Base-by-base conservation (phyloP, 2,888 invertebrate species). In the Lordiphosa andalusiaca region DNA sequence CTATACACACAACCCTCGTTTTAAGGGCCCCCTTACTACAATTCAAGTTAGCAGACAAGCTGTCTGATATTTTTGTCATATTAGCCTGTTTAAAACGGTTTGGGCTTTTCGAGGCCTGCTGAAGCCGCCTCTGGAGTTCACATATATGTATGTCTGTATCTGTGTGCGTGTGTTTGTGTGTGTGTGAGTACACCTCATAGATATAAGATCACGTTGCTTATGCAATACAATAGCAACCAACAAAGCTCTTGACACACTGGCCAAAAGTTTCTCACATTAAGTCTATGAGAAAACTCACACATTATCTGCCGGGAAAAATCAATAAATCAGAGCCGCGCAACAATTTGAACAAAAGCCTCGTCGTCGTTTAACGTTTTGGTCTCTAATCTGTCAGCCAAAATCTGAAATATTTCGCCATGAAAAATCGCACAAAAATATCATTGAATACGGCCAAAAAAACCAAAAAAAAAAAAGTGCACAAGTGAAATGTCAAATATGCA, bases 261-360 rank as follows among this genome's bases (percentile, higher is more conserved):
- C 59, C 40, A 67, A 76, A 69, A 81, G 75, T 77, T 78, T 78
- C 78, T 84, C 78, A 78, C 84, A 78, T 78, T 81, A 84, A 47
- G 55, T 69, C 73, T 76, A 84, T 86, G 86, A 82, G 86, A 87
- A 87, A 86, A 86, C 77, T 87, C 82, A 80, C 86, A 86, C 86
- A 85, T 86, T 87, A 87, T 87, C 86, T 84, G 55, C 50, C 59
- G 64, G 77, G 64, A 76, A 84, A 84, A 84, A 87, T 86, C 87
- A 86, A 86, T 86, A 85, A 85, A 77, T 84, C 84, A 75, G 73
- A 65, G 63, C 53, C 64, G 37, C 64, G 37, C 59, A 73, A 52
- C 56, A 41, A 55, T 66, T 59, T 56, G 42, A 69, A 77, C 74
- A 78, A 75, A 65, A 63, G 60, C 56, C 74, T 62, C 62, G 30